Conservation (phyloP, 37 sponge, comb jelly and placozoan species). For the Halichondria panicea region DNA sequence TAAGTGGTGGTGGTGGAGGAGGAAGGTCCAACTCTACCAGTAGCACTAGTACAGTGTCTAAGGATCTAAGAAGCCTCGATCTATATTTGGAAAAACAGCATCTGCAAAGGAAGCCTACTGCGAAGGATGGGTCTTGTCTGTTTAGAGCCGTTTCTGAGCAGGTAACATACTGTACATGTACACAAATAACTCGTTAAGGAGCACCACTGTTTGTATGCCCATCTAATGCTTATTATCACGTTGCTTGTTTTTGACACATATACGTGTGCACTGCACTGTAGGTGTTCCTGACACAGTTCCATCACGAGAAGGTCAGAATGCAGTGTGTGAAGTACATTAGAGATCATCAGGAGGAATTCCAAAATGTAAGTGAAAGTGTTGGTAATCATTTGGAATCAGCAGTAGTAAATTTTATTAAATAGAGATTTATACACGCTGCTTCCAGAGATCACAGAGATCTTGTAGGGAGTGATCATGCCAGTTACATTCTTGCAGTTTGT, state of each 20-base stretch:
- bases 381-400: too few relatives aligned
- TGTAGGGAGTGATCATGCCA: too few relatives aligned
- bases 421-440: too few relatives aligned
- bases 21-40: too few relatives aligned
- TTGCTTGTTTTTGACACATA: not conserved
- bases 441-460: too few relatives aligned
- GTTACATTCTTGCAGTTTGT: conserved; percentile 42
- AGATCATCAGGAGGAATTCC: conserved; percentile 47
- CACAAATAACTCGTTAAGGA: not conserved
- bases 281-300: conserved; percentile 48
- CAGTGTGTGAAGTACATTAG: conserved; percentile 61
- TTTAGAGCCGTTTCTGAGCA: conserved; percentile 91
- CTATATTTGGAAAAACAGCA: conserved; percentile 19
- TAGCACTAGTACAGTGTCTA: too few relatives aligned
- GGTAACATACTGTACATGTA: conserved; percentile 19
- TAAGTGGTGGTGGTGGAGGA: too few relatives aligned
- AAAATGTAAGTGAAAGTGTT: conserved; percentile 56
- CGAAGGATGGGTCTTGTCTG: conserved; percentile 89
- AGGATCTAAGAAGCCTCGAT: too few relatives aligned
- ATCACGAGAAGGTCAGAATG: conserved; percentile 39
- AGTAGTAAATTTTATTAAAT: too few relatives aligned
- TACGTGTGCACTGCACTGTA: conserved; percentile 1
- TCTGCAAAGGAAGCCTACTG: conserved; percentile 64
- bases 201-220: not conserved
- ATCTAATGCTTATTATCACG: not conserved